Conservation (phyloP, 2,113 vertebrate species). For the Meleagris gallopavo region DNA sequence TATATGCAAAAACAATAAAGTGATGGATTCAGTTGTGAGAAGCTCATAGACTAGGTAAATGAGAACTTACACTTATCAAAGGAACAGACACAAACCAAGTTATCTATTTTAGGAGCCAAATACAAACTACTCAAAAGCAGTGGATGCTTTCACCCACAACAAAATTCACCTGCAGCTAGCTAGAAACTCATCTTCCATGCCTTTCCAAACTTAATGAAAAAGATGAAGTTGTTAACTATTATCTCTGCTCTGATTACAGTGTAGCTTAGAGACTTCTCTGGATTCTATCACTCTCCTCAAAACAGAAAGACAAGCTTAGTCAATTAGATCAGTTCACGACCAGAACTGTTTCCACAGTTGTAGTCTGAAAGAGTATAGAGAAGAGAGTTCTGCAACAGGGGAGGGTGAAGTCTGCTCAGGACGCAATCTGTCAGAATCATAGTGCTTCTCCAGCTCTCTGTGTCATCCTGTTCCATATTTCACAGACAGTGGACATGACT, state of each 20-base stretch:
- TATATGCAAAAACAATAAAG: rapidly evolving
- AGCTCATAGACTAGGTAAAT: neutral
- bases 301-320: neutral
- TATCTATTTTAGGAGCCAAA: neutral
- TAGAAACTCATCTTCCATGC: neutral
- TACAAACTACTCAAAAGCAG: neutral
- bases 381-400: rapidly evolving
- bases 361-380: neutral
- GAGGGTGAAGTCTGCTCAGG: neutral
- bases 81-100: neutral
- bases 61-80: neutral
- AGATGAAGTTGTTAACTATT: neutral
- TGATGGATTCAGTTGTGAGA: neutral
- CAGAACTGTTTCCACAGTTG: neutral
- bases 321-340: neutral
- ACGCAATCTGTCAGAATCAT: neutral
- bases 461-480: neutral
- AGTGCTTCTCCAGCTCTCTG: neutral
- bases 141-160: neutral
- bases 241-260: neutral
- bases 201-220: neutral
- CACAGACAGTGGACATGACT: neutral
- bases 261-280: neutral
- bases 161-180: neutral
- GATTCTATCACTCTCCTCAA: neutral